phyloP scores from a whole-genome alignment of 2,113 vertebrate genomes.

The Pseudorhombus dupliciocellatus region DNA sequence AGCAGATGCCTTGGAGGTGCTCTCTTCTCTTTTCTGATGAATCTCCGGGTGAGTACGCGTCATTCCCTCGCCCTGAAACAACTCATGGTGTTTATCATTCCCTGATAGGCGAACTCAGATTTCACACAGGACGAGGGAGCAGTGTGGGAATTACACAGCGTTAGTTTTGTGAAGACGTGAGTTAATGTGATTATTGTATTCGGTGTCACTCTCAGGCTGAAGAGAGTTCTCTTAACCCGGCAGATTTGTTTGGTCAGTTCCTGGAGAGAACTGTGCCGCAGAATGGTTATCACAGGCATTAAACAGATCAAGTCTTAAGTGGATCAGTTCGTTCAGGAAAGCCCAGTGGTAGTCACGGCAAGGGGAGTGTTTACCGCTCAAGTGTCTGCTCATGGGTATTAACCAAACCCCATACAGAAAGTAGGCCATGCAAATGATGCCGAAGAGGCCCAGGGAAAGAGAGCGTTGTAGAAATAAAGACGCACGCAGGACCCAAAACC shows the following conservation, averaged over 20 bases:
- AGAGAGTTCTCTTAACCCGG: not conserved
- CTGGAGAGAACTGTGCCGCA: constrained; percentile 6
- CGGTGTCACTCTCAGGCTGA: constrained; percentile 5
- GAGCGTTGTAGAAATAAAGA: constrained; percentile 46
- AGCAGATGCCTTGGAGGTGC: constrained; percentile 2
- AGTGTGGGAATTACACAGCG: constrained; percentile 3
- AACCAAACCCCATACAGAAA: constrained; percentile 72
- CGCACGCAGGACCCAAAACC: constrained; percentile 43
- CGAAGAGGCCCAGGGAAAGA: constrained; percentile 57
- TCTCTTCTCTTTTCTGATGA: constrained; percentile 5
- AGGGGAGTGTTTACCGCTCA: constrained; percentile 69
- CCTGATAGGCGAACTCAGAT: not conserved
- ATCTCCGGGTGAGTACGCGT: constrained; percentile 6
- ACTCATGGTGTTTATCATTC: not conserved
- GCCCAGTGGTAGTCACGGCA: constrained; percentile 47
- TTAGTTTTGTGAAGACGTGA: not conserved
- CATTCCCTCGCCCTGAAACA: not conserved
- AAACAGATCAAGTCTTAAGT: constrained; percentile 61
- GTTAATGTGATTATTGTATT: constrained; percentile 1
- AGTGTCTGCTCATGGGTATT: constrained; percentile 75
- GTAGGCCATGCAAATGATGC: constrained; percentile 79
- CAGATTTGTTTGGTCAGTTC: constrained; percentile 15
- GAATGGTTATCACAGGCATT: constrained; percentile 41
- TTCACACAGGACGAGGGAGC: not conserved
- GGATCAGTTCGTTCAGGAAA: constrained; percentile 65